phyloP scores from a whole-genome alignment of 2,113 vertebrate genomes.

The Arothron firmamentum region DNA sequence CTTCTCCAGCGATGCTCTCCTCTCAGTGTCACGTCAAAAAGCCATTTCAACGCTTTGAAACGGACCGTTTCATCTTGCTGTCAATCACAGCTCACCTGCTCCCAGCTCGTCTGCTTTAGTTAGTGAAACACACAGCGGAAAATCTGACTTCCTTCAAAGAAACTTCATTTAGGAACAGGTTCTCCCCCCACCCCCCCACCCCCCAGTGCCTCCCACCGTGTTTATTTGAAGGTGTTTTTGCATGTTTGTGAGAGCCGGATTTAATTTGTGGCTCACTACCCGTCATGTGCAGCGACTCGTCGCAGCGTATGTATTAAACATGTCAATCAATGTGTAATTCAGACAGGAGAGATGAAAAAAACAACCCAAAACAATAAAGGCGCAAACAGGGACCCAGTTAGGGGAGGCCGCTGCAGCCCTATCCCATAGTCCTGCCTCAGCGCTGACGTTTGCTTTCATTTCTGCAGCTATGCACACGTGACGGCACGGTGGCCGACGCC shows the following conservation, averaged over 20 bases:
- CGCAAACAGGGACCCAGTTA: not conserved
- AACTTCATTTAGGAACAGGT: slow-evolving; percentile 23
- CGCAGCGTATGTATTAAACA: slow-evolving; percentile 41
- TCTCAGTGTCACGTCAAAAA: slow-evolving; percentile 52
- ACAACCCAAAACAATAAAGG: not conserved
- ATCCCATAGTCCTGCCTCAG: too few species aligned
- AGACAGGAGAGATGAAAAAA: not conserved
- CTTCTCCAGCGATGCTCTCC: slow-evolving; percentile 23
- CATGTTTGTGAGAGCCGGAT: not conserved
- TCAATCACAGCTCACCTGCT: slow-evolving; percentile 49
- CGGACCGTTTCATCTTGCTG: slow-evolving; percentile 57
- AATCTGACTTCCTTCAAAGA: slow-evolving; percentile 31
- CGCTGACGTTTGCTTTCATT: slow-evolving; percentile 3
- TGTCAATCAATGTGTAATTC: slow-evolving; percentile 46
- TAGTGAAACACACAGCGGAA: not conserved
- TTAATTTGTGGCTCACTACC: slow-evolving; percentile 4
- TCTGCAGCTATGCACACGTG: slow-evolving; percentile 3
- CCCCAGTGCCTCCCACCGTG: not conserved
- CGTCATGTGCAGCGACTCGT: slow-evolving; percentile 20
- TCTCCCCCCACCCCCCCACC: not conserved
- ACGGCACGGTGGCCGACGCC: slow-evolving; percentile 18
- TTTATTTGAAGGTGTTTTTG: slow-evolving; percentile 25
- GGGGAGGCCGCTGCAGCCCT: not conserved
- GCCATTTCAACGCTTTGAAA: slow-evolving; percentile 48
- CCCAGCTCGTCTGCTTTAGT: slow-evolving; percentile 23